A percentile compares a stretch with the other conserved stretches of the same genome.
Evolutionary conservation across 2,113 vertebrate species (phyloP).

Genomic region (Neoarius graeffei): DNA sequence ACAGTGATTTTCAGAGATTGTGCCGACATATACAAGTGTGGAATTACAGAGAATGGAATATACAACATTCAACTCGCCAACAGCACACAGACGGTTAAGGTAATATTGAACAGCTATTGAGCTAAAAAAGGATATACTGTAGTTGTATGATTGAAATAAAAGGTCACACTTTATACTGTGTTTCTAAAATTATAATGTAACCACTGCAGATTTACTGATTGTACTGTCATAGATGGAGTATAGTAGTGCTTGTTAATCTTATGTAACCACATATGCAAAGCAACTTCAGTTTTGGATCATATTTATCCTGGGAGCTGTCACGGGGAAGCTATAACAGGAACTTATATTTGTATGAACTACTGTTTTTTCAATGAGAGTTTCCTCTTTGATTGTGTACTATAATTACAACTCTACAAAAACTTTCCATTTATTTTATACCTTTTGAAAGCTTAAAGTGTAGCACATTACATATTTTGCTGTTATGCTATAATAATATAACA

Average conservation of each 20-base stretch:
- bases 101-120: constrained; percentile 43
- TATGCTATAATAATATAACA: neutral
- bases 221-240: neutral
- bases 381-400: neutral
- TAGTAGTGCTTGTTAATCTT: no score
- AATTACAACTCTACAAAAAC: neutral
- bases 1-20: constrained; percentile 71
- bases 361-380: neutral
- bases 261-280: neutral
- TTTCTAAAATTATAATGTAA: constrained; percentile 2
- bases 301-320: neutral
- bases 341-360: neutral
- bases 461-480: neutral
- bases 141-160: neutral
- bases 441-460: neutral
- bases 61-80: constrained; percentile 73
- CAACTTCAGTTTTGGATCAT: neutral
- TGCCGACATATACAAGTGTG: constrained; percentile 73
- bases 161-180: neutral
- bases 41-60: constrained; percentile 72
- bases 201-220: neutral
- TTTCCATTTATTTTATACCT: neutral
- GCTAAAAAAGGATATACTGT: neutral
- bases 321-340: neutral
- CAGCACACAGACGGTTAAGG: constrained; percentile 72